phyloP scores from a whole-genome alignment of 2,113 vertebrate genomes.

The human region DNA sequence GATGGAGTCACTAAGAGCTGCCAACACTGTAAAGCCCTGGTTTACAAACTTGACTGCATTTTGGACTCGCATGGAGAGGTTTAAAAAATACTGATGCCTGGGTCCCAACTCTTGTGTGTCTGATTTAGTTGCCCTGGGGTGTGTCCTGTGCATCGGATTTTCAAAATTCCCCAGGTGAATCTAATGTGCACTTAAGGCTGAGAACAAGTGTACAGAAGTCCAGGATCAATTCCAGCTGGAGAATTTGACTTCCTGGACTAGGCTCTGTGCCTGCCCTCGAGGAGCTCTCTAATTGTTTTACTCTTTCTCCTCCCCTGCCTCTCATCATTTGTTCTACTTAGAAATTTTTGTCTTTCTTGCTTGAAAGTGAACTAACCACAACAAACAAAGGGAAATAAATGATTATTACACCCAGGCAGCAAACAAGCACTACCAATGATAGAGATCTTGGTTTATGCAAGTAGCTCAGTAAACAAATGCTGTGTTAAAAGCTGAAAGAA shows the following conservation, averaged over 20 bases:
- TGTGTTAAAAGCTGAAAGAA: conserved; percentile 69
- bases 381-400: conserved; percentile 72
- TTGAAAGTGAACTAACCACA: conserved; percentile 73
- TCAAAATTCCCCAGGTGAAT: conserved; percentile 25
- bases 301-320: conserved; percentile 45
- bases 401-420: conserved; percentile 59
- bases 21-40: neutral
- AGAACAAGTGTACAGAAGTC: neutral
- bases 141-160: neutral
- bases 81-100: neutral
- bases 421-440: conserved; percentile 60
- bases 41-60: neutral
- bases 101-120: neutral
- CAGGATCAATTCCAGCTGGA: conserved; percentile 59
- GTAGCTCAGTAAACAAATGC: conserved; percentile 46
- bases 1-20: neutral
- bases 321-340: conserved; percentile 58
- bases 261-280: conserved; percentile 37
- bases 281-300: conserved; percentile 35
- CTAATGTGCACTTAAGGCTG: neutral
- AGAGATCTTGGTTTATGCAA: conserved; percentile 68
- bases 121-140: neutral
- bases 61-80: neutral
- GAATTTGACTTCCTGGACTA: conserved; percentile 26
- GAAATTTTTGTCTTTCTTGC: conserved; percentile 70